Percentiles rank a stretch among this genome's conserved stretches.
Conservation (phyloP, 2,888 invertebrate species). For the Scaptomyza polygonia region DNA sequence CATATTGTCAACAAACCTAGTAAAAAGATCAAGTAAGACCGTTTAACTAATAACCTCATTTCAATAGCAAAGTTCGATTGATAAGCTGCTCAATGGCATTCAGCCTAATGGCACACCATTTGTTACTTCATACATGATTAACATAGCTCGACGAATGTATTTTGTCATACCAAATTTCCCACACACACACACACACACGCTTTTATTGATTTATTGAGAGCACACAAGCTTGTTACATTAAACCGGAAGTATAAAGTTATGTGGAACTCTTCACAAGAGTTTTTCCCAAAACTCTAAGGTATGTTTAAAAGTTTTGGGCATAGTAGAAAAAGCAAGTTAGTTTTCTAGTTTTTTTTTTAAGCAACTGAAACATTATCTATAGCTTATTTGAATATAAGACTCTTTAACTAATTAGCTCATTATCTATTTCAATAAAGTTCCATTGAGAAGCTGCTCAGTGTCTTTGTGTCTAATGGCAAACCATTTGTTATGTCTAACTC, state of each 20-base stretch:
- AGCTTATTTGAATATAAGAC: not conserved
- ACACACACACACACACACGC: not conserved
- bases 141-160: not conserved
- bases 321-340: too few species aligned
- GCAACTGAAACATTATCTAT: not conserved
- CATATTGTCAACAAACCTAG: too few species aligned
- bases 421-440: not conserved
- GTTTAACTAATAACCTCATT: not conserved
- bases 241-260: too few species aligned
- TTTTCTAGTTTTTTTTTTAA: too few species aligned
- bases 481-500: conserved; percentile 2
- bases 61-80: not conserved
- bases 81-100: not conserved
- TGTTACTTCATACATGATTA: not conserved
- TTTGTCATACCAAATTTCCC: conserved; percentile 23
- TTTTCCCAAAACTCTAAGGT: too few species aligned
- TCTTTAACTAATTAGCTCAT: not conserved
- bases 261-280: too few species aligned
- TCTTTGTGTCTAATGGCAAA: not conserved
- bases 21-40: not conserved
- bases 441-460: not conserved
- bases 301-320: too few species aligned
- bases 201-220: conserved; percentile 37
- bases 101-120: not conserved
- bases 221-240: not conserved